Base-by-base conservation (phyloP, 1,140 invertebrate genomes). In the Nebria ingens region DNA sequence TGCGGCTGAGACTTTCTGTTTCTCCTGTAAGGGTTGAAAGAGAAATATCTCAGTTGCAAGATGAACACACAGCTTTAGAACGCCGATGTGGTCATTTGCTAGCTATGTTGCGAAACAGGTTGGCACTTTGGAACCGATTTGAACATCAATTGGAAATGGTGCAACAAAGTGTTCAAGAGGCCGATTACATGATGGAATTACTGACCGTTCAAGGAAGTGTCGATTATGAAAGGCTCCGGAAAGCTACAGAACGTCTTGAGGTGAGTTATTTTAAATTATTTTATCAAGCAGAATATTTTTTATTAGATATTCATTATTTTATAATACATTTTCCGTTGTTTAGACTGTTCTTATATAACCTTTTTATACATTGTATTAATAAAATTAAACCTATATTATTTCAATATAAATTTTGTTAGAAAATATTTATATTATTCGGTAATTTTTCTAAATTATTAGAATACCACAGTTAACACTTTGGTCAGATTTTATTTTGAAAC, bases 171-270 rank as follows among this genome's bases (percentile, higher is more conserved):
- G 84, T 89, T 0, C 78, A 87, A 55, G 86, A 90, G 60, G 85
- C 86, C 0, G 87, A 89, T 67, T 90, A 87, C 62, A 89, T 89
- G 86, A 87, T 89, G 72, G 86, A 91, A 62, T 68, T 90, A 12
- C 73, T 90, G 2, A 85, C 84, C 1, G 83, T 90, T 0, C 85
- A 89, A 64, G 87, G 85, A 12, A 81, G 84, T 34, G 82, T 91
- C 1, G 86, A 91, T 71, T 89, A 89, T 59, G 85, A 89, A 52
- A 77, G 87, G 21, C 68, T 91, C 42, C 71, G 83, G n/a, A 88
- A 87, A 62, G 86, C 86, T 23, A 89, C 86, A 0, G 85, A 89
- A 65, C 74, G 86, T 64, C 71, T 89, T 54, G 85, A 89, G 81
- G 86, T 89, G 56, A 80, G 79, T 79, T n/a, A n/a, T n/a, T n/a